Conservation (phyloP, 2,797 vertebrate genomes). For the Malacoctenus gilli region DNA sequence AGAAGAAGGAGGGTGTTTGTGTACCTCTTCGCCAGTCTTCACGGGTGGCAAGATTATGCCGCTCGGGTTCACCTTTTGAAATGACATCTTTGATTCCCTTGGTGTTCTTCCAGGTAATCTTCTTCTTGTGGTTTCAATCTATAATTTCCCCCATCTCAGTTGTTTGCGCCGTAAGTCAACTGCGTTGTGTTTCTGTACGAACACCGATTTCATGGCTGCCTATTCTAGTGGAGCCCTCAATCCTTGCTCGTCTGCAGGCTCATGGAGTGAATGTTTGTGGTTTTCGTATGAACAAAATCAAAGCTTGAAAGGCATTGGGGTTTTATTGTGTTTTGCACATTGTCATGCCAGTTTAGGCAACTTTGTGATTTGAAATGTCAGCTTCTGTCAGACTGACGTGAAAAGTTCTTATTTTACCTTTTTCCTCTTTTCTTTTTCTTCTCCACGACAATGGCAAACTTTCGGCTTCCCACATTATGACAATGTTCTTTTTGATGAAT, state of each 20-base stretch:
- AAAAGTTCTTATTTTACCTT: not conserved
- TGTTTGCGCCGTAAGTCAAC: not conserved
- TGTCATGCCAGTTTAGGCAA: not conserved
- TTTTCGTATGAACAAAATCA: too few relatives aligned
- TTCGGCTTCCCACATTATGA: not conserved
- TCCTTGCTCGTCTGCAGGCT: not conserved
- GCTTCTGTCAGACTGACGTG: not conserved
- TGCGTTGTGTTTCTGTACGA: not conserved
- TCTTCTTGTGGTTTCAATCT: not conserved
- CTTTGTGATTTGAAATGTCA: not conserved
- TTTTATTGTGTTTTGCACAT: too few relatives aligned
- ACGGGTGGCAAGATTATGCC: not conserved
- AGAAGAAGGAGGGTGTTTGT: not conserved
- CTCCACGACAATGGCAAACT: not conserved
- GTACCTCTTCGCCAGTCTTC: not conserved
- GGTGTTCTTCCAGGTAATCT: not conserved
- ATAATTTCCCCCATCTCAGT: not conserved
- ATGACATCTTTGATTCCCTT: not conserved
- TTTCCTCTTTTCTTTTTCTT: too few relatives aligned
- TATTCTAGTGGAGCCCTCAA: too few relatives aligned
- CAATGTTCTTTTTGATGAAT: conserved; percentile 2
- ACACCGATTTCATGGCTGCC: too few relatives aligned
- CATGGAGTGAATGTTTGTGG: too few relatives aligned
- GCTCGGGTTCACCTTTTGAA: not conserved
- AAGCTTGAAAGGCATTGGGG: too few relatives aligned